These are phyloP conservation scores for Luperina nickerlii DNA, from an alignment of 2,888 invertebrate species.

Conservation along the genomic window DNA sequence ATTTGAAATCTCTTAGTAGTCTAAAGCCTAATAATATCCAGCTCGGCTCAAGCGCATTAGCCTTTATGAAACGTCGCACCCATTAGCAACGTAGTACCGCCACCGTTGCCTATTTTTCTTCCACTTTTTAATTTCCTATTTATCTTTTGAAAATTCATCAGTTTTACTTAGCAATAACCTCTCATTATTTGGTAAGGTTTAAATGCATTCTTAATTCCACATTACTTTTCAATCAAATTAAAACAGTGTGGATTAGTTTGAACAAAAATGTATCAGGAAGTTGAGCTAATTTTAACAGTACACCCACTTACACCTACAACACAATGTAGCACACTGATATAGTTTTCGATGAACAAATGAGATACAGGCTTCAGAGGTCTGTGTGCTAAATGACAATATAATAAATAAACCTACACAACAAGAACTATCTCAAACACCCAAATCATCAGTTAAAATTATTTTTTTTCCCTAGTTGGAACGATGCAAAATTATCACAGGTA, in stretches of 20 bases:
- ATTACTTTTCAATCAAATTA: not conserved
- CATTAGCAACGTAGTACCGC: slow-evolving; percentile 41
- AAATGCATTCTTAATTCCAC: too few relatives aligned
- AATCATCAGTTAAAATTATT: not conserved
- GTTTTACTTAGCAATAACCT: not conserved
- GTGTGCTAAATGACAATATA: not conserved
- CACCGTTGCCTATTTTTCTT: slow-evolving; percentile 9
- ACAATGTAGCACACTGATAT: not conserved
- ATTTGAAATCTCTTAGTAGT: slow-evolving; percentile 61
- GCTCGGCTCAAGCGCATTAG: slow-evolving; percentile 47
- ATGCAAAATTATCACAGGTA: slow-evolving; percentile 1
- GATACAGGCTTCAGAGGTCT: not conserved
- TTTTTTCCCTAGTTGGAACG: not conserved
- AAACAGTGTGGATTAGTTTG: not conserved
- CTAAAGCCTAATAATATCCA: slow-evolving; percentile 53
- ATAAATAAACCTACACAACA: not conserved
- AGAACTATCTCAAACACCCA: not conserved
- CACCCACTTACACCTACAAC: not conserved
- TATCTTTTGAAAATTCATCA: slow-evolving; percentile 3
- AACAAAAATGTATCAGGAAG: too few relatives aligned
- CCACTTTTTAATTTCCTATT: slow-evolving; percentile 7
- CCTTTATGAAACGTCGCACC: slow-evolving; percentile 51
- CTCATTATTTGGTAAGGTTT: not conserved
- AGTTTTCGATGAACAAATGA: too few relatives aligned
- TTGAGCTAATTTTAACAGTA: slow-evolving; percentile 1